phyloP scores from a whole-genome alignment of 2,888 invertebrate species.

The Agrenia bidenticulata region DNA sequence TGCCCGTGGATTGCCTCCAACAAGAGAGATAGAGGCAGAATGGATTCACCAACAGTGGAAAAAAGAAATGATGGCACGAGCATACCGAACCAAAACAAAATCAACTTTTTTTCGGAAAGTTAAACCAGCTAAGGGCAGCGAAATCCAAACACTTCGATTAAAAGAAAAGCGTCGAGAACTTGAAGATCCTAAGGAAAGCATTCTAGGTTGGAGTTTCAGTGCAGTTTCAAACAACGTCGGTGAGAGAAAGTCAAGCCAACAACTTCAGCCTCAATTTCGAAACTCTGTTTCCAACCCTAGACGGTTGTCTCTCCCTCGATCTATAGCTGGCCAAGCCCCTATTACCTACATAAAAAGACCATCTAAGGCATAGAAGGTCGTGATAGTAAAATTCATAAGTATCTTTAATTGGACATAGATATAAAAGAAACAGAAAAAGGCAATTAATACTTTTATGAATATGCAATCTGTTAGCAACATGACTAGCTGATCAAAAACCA shows the following conservation, averaged over 20 bases:
- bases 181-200: slow-evolving; percentile 28
- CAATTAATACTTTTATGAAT: too few species aligned
- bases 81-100: too few species aligned
- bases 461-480: too few species aligned
- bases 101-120: slow-evolving; percentile 29
- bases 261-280: background rate
- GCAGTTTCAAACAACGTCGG: background rate
- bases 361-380: too few species aligned
- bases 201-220: slow-evolving; percentile 33
- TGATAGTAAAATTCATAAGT: too few species aligned
- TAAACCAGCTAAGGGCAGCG: slow-evolving; percentile 34
- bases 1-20: slow-evolving; percentile 34
- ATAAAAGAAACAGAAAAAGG: too few species aligned
- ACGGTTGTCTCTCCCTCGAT: too few species aligned
- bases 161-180: slow-evolving; percentile 18
- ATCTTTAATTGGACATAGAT: too few species aligned
- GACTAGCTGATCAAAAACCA: too few species aligned
- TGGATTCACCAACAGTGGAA: slow-evolving; percentile 44
- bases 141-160: slow-evolving; percentile 36
- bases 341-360: too few species aligned
- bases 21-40: slow-evolving; percentile 41
- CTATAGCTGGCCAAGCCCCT: too few species aligned
- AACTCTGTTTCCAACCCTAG: slow-evolving; percentile 4
- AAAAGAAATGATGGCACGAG: slow-evolving; percentile 29
- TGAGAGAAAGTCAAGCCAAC: background rate